These are phyloP conservation scores for Cynodonichthys magdalenae DNA, from an alignment of 2,797 vertebrate genomes.

Conservation along the genomic window DNA sequence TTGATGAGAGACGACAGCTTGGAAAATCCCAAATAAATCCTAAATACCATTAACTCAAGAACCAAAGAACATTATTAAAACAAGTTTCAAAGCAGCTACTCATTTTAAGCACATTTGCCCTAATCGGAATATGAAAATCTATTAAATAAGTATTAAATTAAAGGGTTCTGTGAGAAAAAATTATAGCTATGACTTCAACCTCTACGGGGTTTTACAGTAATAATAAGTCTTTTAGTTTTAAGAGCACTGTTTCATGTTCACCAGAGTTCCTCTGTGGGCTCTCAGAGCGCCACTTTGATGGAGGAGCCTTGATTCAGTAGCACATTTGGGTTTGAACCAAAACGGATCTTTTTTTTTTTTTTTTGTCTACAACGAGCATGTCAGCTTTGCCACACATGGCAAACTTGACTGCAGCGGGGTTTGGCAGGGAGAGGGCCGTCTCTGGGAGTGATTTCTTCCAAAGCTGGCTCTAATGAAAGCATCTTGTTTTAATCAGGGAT, in stretches of 20 bases:
- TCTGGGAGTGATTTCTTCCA: conserved; percentile 84
- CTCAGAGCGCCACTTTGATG: conserved; percentile 56
- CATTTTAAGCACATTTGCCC: conserved; percentile 47
- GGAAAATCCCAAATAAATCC: conserved; percentile 3
- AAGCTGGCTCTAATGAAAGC: conserved; percentile 84
- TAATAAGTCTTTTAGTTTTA: conserved; percentile 59
- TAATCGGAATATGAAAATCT: conserved; percentile 48
- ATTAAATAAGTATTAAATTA: conserved; percentile 58
- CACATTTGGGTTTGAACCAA: conserved; percentile 65
- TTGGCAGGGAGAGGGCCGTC: conserved; percentile 79
- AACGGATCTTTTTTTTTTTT: conserved; percentile 23
- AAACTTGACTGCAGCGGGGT: conserved; percentile 67
- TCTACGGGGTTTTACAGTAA: conserved; percentile 57
- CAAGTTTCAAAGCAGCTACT: conserved; percentile 23
- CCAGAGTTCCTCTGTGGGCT: conserved; percentile 60
- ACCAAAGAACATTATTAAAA: neutral
- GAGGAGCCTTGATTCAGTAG: conserved; percentile 68
- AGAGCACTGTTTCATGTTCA: conserved; percentile 58
- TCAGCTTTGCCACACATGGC: conserved; percentile 75
- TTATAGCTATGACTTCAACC: conserved; percentile 58
- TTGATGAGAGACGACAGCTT: conserved; percentile 4
- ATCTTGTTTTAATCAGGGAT: conserved; percentile 88
- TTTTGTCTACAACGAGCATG: conserved; percentile 72
- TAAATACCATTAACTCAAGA: conserved; percentile 18
- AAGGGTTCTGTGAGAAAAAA: conserved; percentile 58